Evolutionary conservation across 1,140 invertebrate genomes (phyloP).

Genomic region (Centruroides vittatus): DNA sequence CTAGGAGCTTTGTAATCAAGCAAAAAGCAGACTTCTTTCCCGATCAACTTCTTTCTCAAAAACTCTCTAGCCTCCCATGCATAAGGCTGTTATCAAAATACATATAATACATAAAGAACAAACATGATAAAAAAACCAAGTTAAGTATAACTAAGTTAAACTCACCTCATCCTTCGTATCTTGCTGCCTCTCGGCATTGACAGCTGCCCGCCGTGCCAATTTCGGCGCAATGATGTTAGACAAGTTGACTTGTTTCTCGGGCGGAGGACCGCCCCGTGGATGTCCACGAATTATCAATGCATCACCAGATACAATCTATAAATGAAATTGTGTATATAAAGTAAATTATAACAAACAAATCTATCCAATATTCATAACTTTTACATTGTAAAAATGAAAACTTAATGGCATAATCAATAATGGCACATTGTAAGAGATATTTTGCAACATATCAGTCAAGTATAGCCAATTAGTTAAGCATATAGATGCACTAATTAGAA

Average conservation of each 20-base stretch:
- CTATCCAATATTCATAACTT: too few species aligned
- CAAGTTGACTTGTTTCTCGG: slow-evolving; percentile 76
- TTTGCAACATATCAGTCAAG: too few species aligned
- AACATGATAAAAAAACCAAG: slow-evolving; percentile 3
- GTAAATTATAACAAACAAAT: too few species aligned
- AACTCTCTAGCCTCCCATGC: slow-evolving; percentile 97
- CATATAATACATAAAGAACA: not conserved
- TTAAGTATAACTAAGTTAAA: not conserved
- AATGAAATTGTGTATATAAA: slow-evolving; percentile 8
- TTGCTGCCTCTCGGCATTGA: slow-evolving; percentile 41
- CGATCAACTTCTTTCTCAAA: slow-evolving; percentile 85
- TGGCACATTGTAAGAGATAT: too few species aligned
- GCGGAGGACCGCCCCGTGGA: slow-evolving; percentile 64
- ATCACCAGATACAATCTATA: slow-evolving; percentile 76
- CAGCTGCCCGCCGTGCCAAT: slow-evolving; percentile 53
- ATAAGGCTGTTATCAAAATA: slow-evolving; percentile 44
- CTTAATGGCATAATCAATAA: too few species aligned
- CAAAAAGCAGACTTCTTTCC: slow-evolving; percentile 78
- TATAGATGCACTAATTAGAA: too few species aligned
- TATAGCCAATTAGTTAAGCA: too few species aligned
- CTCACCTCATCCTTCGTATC: slow-evolving; percentile 62
- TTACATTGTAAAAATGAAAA: too few species aligned
- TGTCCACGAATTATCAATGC: slow-evolving; percentile 68
- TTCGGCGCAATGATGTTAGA: slow-evolving; percentile 84
- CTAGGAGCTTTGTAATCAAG: slow-evolving; percentile 56